A percentile compares a stretch with the other conserved stretches of the same genome.
These are phyloP conservation scores for Ardeotis arabs DNA, from an alignment of 2,113 vertebrate genomes.

Conservation along the genomic window DNA sequence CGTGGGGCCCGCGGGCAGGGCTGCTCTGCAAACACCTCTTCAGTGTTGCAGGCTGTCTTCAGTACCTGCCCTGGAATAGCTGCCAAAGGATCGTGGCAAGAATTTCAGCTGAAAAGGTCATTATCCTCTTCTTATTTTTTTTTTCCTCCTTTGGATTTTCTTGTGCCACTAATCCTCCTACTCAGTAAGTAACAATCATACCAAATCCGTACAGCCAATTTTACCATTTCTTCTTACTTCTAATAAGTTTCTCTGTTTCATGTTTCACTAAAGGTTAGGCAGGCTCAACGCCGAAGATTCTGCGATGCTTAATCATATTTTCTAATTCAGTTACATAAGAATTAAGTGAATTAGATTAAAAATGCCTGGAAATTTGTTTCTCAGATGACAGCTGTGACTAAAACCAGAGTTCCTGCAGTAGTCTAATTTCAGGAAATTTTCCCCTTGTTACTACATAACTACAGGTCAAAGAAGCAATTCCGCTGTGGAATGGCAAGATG, in stretches of 20 bases:
- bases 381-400: conserved; percentile 80
- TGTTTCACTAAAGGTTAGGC: conserved; percentile 52
- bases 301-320: conserved; percentile 76
- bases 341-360: conserved; percentile 82
- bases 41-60: background rate
- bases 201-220: background rate
- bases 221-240: conserved; percentile 24
- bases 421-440: conserved; percentile 84
- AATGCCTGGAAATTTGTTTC: conserved; percentile 84
- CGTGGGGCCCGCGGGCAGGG: background rate
- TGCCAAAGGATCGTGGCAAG: background rate
- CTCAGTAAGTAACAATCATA: background rate
- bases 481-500: conserved; percentile 42
- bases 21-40: background rate
- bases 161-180: background rate
- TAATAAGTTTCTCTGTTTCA: conserved; percentile 44
- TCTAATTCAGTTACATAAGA: conserved; percentile 81
- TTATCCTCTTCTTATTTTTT: background rate
- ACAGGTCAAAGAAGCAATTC: conserved; percentile 50
- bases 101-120: background rate
- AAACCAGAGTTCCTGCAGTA: conserved; percentile 82
- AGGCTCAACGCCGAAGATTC: conserved; percentile 59
- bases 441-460: conserved; percentile 71
- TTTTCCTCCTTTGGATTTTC: background rate
- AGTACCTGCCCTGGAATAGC: background rate